Percentiles rank a stretch among this genome's conserved stretches.
phyloP scores from a whole-genome alignment of 2,888 invertebrate species.

The Neelides folsomi region DNA sequence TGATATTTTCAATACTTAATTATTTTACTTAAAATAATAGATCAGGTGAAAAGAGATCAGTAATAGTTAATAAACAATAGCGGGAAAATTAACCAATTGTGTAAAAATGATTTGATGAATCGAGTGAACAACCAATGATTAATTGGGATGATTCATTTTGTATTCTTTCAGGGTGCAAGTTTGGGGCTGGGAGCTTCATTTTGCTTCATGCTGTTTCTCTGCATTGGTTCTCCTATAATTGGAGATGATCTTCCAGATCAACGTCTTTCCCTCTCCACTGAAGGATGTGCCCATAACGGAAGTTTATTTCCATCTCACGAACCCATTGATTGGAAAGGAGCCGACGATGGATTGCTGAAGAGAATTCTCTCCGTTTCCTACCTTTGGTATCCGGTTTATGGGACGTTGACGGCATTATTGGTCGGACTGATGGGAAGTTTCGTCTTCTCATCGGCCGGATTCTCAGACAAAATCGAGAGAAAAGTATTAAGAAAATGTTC shows the following conservation, averaged over 20 bases:
- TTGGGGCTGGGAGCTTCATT: slow-evolving; percentile 22
- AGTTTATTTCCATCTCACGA: neutral
- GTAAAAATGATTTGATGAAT: no score
- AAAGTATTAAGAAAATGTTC: no score
- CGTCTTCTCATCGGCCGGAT: slow-evolving; percentile 5
- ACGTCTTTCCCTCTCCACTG: slow-evolving; percentile 7
- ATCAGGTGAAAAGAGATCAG: no score
- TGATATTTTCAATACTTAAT: no score
- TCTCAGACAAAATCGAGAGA: no score
- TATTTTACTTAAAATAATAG: no score
- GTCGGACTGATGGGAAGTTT: slow-evolving; percentile 22
- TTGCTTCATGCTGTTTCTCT: slow-evolving; percentile 24
- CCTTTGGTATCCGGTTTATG: slow-evolving; percentile 30
- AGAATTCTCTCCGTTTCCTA: slow-evolving; percentile 25
- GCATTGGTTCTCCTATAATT: slow-evolving; percentile 27
- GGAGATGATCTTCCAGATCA: slow-evolving; percentile 23
- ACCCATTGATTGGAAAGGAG: slow-evolving; percentile 17
- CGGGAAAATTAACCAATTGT: no score
- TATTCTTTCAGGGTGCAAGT: slow-evolving; percentile 20
- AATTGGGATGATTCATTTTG: no score
- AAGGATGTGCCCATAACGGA: neutral
- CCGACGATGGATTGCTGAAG: slow-evolving; percentile 11
- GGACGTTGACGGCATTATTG: slow-evolving; percentile 13
- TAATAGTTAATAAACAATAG: no score
- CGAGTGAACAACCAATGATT: no score